A percentile compares a stretch with the other conserved stretches of the same genome.
Evolutionary conservation across 2,797 vertebrate genomes (phyloP).

Genomic region (Podargus strigoides): DNA sequence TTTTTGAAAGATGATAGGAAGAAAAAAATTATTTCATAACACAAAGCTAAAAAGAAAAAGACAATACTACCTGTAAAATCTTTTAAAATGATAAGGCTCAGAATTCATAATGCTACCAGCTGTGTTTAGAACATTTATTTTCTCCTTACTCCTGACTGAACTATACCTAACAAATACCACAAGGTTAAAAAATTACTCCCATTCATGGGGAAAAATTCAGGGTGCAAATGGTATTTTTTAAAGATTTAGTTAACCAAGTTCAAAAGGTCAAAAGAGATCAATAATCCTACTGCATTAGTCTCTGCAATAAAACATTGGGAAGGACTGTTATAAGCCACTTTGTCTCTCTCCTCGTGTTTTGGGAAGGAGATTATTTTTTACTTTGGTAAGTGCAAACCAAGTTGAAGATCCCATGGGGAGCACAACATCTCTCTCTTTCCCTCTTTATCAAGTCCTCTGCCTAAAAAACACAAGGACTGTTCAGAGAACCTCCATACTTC

Average conservation of each 20-base stretch:
- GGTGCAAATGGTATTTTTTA: constrained; percentile 4
- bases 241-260: constrained; percentile 23
- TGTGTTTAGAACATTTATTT: not conserved
- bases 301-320: constrained; percentile 30
- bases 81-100: not conserved
- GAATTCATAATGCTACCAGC: not conserved
- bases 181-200: constrained; percentile 20
- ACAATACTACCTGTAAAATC: not conserved
- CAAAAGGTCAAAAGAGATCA: constrained; percentile 24
- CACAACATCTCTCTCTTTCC: not conserved
- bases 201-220: not conserved
- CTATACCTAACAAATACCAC: not conserved
- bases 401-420: not conserved
- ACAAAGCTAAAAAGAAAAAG: not conserved
- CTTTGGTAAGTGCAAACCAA: not conserved
- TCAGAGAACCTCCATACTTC: not conserved
- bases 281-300: not conserved
- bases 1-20: not conserved
- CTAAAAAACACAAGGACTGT: not conserved
- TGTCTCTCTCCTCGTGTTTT: not conserved
- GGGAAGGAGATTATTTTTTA: not conserved
- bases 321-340: not conserved
- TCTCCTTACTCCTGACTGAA: not conserved
- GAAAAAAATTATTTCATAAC: not conserved
- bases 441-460: not conserved